Conservation (phyloP, 2,888 invertebrate species). For the Idaea straminata region DNA sequence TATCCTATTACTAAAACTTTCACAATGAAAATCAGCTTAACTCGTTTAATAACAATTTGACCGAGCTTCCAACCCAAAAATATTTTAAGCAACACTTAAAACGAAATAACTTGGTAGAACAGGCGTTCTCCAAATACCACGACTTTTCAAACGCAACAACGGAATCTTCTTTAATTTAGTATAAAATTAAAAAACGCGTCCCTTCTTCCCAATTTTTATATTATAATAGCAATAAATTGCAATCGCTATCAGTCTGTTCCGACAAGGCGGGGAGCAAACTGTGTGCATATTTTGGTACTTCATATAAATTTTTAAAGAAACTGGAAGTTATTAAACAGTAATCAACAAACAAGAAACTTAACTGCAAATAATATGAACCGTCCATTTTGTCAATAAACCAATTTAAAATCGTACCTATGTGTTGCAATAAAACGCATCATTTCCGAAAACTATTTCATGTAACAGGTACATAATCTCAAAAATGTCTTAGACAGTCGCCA, state of each 20-base stretch:
- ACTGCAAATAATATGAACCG: no score
- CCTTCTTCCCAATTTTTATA: conserved; percentile 55
- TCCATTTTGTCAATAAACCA: background rate
- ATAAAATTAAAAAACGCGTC: conserved; percentile 63
- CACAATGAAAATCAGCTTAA: background rate
- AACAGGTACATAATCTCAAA: conserved; percentile 38
- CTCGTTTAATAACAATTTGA: background rate
- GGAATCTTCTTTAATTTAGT: conserved; percentile 63
- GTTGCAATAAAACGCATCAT: background rate
- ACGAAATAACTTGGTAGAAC: conserved; percentile 31
- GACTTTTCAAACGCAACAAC: conserved; percentile 49
- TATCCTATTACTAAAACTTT: background rate
- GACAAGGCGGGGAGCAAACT: conserved; percentile 33
- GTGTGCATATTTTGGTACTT: background rate
- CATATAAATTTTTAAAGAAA: background rate
- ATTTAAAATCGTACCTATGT: background rate
- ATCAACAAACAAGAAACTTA: no score
- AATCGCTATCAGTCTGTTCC: conserved; percentile 29
- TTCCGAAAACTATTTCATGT: conserved; percentile 9
- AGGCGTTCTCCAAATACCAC: conserved; percentile 30
- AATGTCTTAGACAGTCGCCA: conserved; percentile 53
- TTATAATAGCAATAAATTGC: conserved; percentile 64
- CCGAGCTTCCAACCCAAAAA: conserved; percentile 14
- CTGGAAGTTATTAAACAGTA: no score
- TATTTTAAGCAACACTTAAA: conserved; percentile 29